Base-by-base conservation (phyloP, 2,113 vertebrate species). In the Nycticebus coucang region DNA sequence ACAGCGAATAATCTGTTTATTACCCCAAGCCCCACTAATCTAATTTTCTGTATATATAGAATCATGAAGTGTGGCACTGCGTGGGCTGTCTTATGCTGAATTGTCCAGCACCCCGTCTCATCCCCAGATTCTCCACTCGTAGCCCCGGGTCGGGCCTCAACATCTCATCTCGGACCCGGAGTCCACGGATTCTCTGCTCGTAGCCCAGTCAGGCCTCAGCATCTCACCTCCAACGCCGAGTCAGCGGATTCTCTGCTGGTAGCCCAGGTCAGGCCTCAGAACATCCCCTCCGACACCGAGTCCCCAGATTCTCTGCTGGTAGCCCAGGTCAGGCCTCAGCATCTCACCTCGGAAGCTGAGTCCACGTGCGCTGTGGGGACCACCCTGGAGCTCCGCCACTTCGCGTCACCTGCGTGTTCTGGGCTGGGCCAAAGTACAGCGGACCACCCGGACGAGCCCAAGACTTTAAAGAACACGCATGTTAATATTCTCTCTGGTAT, bases 391-490 rank as follows among this genome's bases (percentile, higher is more conserved):
- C n/a, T 37, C 30, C 37, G 12, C 6, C 68, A 33, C 91, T 74
- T 93, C 89, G 75, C 64, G 14, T 22, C 72, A 26, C 26, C 0
- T n/a, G 4, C 41, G 1, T 21, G 14, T 74, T 72, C 28, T 50
- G 86, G 3, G 7, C 13, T 84, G 84, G 87, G 62, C 22, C 72
- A 79, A 93, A 75, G 91, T 83, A 30, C 57, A 81, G 7, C 55
- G 12, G 33, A 24, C 30, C 50, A 74, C 5, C 10, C 15, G 41
- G 60, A 72, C 87, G 41, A 41, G 66, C 66, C 85, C 59, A 64
- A 94, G 41, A 60, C 82, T 89, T 88, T 82, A 87, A 57, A 78
- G 7, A 81, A 93, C 89, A 78, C 71, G 14, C 14, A 74, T 74
- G 81, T 37, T 81, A 81, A 75, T 77, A 4, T 64, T 85, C 35